Conservation (phyloP, 2,888 invertebrate genomes). For the Xylocampa areola region DNA sequence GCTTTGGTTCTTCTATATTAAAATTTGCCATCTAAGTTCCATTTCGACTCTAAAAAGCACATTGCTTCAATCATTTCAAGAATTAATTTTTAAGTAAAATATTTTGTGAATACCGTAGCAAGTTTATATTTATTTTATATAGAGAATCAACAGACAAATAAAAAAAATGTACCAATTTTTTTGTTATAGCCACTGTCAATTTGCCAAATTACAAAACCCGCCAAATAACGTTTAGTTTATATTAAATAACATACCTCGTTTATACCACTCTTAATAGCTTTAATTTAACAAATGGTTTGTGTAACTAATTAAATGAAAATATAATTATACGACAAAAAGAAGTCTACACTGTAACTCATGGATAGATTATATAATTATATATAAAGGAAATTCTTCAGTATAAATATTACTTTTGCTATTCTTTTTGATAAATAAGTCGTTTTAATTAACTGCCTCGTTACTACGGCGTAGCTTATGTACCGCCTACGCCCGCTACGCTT, state of each 20-base stretch:
- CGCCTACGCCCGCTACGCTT: slow-evolving; percentile 20
- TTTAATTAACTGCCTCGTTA: background rate
- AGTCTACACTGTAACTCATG: background rate
- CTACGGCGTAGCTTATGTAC: slow-evolving; percentile 21
- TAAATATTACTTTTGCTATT: too few relatives aligned
- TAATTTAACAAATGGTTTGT: slow-evolving; percentile 30
- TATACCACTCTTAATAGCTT: slow-evolving; percentile 10
- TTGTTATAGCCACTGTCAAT: slow-evolving; percentile 7
- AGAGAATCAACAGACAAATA: background rate
- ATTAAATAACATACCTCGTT: slow-evolving; percentile 14
- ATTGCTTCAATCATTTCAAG: too few relatives aligned
- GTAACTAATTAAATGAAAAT: slow-evolving; percentile 16
- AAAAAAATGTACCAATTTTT: slow-evolving; percentile 2
- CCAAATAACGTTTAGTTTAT: slow-evolving; percentile 8
- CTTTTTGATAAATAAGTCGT: too few relatives aligned
- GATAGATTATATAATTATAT: background rate
- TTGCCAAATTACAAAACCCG: slow-evolving; percentile 13
- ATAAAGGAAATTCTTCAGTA: too few relatives aligned
- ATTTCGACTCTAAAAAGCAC: too few relatives aligned
- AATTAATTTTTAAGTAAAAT: too few relatives aligned
- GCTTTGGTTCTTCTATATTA: too few relatives aligned
- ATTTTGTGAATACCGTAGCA: too few relatives aligned
- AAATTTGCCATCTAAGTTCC: too few relatives aligned
- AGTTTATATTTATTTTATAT: too few relatives aligned
- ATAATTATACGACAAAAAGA: background rate